phyloP scores from a whole-genome alignment of 2,888 invertebrate species.

The Ametastegia equiseti region DNA sequence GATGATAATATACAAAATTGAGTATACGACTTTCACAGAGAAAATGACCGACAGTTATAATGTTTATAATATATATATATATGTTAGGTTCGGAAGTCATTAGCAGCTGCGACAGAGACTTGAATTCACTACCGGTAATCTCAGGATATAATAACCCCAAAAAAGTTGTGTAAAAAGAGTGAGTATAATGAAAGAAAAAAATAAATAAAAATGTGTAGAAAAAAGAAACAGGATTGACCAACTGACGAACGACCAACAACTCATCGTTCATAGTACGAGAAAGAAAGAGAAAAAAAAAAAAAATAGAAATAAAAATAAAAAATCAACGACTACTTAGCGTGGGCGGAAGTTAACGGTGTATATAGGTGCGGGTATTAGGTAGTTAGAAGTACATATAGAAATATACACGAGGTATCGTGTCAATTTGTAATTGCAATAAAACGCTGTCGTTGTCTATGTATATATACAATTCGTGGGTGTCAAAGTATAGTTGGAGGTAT shows the following conservation, averaged over 20 bases:
- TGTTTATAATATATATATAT: no score
- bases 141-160: no score
- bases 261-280: neutral
- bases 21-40: neutral
- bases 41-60: neutral
- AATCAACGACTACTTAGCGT: neutral
- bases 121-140: neutral
- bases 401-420: neutral
- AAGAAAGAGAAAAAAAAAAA: neutral
- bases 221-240: no score
- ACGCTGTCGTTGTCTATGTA: neutral
- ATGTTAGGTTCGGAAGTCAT: neutral
- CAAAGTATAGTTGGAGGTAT: no score
- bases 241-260: neutral
- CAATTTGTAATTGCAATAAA: conserved; percentile 34
- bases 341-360: conserved; percentile 43
- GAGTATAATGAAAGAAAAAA: neutral
- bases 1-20: neutral
- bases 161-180: no score
- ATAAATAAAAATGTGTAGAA: neutral
- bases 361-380: no score
- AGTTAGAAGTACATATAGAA: conserved; percentile 1
- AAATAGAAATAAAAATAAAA: neutral
- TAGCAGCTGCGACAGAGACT: neutral
- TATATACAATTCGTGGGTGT: no score